These are phyloP conservation scores for Phoebastria nigripes DNA, from an alignment of 2,797 vertebrate species.

Conservation along the genomic window DNA sequence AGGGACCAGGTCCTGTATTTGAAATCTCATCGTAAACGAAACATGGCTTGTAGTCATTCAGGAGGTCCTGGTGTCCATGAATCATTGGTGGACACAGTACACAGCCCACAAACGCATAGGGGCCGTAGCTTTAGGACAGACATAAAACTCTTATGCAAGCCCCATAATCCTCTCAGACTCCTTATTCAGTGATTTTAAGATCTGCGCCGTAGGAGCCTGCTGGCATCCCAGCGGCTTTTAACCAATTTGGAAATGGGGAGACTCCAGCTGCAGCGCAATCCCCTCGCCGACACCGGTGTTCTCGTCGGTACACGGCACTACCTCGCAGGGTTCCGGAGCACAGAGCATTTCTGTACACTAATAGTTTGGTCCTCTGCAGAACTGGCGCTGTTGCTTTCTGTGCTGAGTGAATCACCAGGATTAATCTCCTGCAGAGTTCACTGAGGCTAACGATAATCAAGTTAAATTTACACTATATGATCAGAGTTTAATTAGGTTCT, in stretches of 20 bases:
- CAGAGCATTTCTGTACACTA: background rate
- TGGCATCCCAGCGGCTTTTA: background rate
- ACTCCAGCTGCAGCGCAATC: background rate
- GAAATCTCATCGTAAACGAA: background rate
- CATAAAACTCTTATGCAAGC: conserved; percentile 54
- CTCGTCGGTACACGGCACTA: rapidly evolving
- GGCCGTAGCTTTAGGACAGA: conserved; percentile 7
- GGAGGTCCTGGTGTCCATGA: background rate
- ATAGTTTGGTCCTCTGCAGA: background rate
- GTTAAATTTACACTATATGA: conserved; percentile 68
- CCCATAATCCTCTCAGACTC: conserved; percentile 52
- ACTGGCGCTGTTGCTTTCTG: background rate
- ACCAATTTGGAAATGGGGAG: background rate
- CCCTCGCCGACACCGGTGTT: rapidly evolving
- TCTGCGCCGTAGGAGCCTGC: background rate
- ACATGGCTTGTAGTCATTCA: background rate
- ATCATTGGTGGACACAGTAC: background rate
- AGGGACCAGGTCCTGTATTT: background rate
- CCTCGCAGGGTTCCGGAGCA: background rate
- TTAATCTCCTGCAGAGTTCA: conserved; percentile 62
- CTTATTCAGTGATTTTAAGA: conserved; percentile 46
- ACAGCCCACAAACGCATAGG: background rate
- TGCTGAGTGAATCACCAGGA: conserved; percentile 47
- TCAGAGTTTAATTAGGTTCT: conserved; percentile 67
- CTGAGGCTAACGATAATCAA: conserved; percentile 55